These are phyloP conservation scores for Anguilla marmorata DNA, from an alignment of 2,797 vertebrate genomes.

Conservation along the genomic window DNA sequence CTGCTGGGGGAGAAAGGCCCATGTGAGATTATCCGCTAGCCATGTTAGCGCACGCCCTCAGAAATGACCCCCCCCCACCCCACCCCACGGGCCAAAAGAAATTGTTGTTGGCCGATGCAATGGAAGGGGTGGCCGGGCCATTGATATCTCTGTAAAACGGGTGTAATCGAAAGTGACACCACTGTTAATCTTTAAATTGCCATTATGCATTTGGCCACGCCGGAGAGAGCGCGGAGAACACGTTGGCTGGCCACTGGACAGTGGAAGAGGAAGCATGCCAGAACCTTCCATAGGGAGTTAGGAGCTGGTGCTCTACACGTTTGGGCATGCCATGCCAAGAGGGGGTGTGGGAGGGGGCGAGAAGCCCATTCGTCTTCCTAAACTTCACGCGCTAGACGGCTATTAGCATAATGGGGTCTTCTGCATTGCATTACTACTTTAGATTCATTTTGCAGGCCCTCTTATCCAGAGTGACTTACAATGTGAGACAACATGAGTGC, in stretches of 20 bases:
- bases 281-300: neutral
- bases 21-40: slow-evolving; percentile 35
- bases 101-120: slow-evolving; percentile 34
- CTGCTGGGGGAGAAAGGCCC: slow-evolving; percentile 33
- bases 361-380: neutral
- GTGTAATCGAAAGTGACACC: slow-evolving; percentile 42
- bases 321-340: neutral
- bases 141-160: slow-evolving; percentile 9
- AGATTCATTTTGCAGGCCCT: neutral
- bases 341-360: neutral
- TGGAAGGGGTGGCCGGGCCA: slow-evolving; percentile 2
- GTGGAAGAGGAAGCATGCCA: neutral
- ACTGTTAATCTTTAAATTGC: slow-evolving; percentile 41
- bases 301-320: neutral
- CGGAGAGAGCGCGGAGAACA: neutral
- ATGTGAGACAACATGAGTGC: too few relatives aligned
- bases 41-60: slow-evolving; percentile 38
- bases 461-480: neutral
- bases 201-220: slow-evolving; percentile 28
- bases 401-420: neutral
- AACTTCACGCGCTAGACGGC: neutral
- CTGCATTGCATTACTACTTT: neutral
- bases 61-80: neutral
- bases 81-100: slow-evolving; percentile 9
- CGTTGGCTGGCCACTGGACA: neutral